Evolutionary conservation across 2,888 invertebrate genomes (phyloP), one percentile per base, ranked within the genome.

Genomic region (Apoderus coryli): DNA sequence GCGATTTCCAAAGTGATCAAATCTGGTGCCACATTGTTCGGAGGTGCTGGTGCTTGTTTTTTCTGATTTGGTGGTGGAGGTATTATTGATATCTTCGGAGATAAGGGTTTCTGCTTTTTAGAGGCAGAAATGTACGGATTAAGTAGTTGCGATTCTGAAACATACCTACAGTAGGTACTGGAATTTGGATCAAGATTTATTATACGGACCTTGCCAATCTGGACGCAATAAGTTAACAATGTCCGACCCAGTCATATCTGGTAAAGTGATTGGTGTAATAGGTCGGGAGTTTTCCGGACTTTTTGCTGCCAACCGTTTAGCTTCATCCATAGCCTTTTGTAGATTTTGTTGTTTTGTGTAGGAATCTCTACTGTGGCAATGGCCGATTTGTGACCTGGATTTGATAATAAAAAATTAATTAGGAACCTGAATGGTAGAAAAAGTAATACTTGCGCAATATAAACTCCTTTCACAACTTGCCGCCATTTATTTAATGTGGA

Each of bases 291-390:
- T 27, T 16, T 61, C 41, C 0, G 67, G 66, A 43, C 60, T 63
- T 31, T 49, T 54, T 2, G 46, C 40, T 2, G 57, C 46, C 27
- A 72, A 56, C 51, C 67, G 69, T 40, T 65, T 67, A 1, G 81
- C 84, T 47, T 80, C 78, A 5, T 75, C 72, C 64, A 86, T 85
- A 3, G 85, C 85, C 38, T 67, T 68, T 47, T 77, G 77, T 16
- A 86, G 55, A 46, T 77, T 76, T 46, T 78, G 73, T 39, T 82
- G 77, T 47, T 76, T 78, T 48, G 72, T 75, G 46, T 75, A 69
- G 0, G 81, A 76, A 32, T 72, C 69, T 4, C 70, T 67, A 38
- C 67, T 75, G 39, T 70, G 73, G 46, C 79, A 78, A 14, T 72
- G 70, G 1, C 85, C 85, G 38, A 86, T 86, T 55, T 85, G 85